Evolutionary conservation across 2,113 vertebrate genomes (phyloP).

Genomic region (Amphiprion ocellaris): DNA sequence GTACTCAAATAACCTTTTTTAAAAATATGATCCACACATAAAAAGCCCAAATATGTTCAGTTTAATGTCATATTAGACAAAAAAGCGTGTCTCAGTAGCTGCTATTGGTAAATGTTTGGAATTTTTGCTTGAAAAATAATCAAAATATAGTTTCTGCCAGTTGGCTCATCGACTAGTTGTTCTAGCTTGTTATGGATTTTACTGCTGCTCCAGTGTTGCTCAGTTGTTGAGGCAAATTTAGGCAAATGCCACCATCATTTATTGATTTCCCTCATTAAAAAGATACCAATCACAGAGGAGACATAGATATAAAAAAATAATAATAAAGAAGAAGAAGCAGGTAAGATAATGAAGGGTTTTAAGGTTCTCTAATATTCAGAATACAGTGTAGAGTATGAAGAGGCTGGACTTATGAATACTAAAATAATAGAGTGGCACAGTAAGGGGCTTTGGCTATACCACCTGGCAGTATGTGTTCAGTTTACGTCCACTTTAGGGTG

Average conservation of each 20-base stretch:
- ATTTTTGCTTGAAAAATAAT: too few relatives aligned
- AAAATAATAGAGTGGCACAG: constrained; percentile 14
- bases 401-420: constrained; percentile 9
- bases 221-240: neutral
- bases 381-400: neutral
- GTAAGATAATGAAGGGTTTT: constrained; percentile 12
- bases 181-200: neutral
- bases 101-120: neutral
- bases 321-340: neutral
- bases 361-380: neutral
- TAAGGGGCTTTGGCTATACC: constrained; percentile 2
- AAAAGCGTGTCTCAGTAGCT: neutral
- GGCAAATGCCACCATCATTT: neutral
- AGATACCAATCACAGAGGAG: constrained; percentile 1
- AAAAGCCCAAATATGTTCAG: neutral
- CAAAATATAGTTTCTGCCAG: neutral
- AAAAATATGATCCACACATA: neutral
- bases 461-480: constrained; percentile 3
- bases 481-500: neutral
- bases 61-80: neutral
- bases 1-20: neutral
- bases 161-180: neutral
- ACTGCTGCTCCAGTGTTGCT: neutral
- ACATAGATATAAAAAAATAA: neutral
- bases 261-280: too few relatives aligned